These are phyloP conservation scores for Gymnoscopelus braueri DNA, from an alignment of 2,797 vertebrate genomes.

Conservation along the genomic window DNA sequence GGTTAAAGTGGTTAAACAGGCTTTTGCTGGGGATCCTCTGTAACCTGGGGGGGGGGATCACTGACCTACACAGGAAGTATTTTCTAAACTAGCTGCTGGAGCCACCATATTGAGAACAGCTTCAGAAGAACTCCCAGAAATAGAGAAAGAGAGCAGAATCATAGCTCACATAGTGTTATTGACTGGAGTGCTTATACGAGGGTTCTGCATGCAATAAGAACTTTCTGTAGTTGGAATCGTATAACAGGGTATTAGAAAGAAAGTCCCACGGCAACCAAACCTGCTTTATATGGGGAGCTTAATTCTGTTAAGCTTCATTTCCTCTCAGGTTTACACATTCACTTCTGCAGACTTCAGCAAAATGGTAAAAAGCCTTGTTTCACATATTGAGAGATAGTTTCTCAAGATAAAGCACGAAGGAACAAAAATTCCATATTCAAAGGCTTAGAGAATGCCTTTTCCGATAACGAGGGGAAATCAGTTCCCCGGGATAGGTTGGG, in stretches of 20 bases:
- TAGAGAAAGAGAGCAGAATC: constrained; percentile 4
- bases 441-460: constrained; percentile 9
- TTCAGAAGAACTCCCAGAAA: constrained; percentile 25
- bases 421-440: constrained; percentile 19
- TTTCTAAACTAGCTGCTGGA: constrained; percentile 15
- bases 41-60: not conserved
- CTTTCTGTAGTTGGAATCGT: constrained; percentile 45
- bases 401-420: constrained; percentile 17
- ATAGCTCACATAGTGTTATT: not conserved
- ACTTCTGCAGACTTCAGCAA: constrained; percentile 45
- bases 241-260: constrained; percentile 73
- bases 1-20: too few species aligned
- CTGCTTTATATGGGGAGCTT: constrained; percentile 64
- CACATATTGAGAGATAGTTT: not conserved
- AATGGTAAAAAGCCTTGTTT: constrained; percentile 43
- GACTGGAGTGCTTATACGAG: constrained; percentile 49
- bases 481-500: constrained; percentile 2
- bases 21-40: too few species aligned
- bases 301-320: constrained; percentile 69
- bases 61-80: not conserved
- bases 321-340: constrained; percentile 53
- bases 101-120: constrained; percentile 17
- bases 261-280: constrained; percentile 66
- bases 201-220: constrained; percentile 28
- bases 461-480: constrained; percentile 9